Base-by-base conservation (phyloP, 2,113 vertebrate species). In the Sander vitreus region DNA sequence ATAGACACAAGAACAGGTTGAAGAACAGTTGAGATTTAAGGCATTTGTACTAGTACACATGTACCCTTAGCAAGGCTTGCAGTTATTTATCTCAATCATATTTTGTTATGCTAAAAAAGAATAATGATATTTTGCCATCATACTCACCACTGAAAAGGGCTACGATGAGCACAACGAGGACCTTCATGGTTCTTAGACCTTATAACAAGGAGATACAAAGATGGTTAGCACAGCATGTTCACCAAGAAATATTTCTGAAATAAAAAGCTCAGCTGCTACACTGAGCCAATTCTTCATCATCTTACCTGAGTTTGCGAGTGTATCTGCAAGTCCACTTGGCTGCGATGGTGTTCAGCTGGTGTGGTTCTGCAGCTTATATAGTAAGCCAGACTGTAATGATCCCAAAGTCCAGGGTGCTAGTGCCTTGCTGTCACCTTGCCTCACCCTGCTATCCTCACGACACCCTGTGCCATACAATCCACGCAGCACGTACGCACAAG, bases 321-420 rank as follows among this genome's bases (percentile, higher is more conserved):
- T 87, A 27, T 75, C 76, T 90, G 75, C 74, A 72, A 82, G 45
- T 89, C 77, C 65, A 76, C 86, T 81, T 64, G 81, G 72, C 62
- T 75, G 73, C 66, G 71, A 77, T 85, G 89, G 82, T 92, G 81
- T 12, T 79, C 4, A 76, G 3, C 53, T 59, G 68, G 10, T 25
- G 66, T 51, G 3, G 1, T n/a, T 62, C 59, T 51, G 50, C 65
- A 50, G 83, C 78, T 93, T 96, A 84, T 94, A 94, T 94, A 95
- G 83, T 27, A 16, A 64, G 65, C 14, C 75, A 27, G 33, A 75
- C 60, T 50, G 33, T 70, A 83, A 92, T 81, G 76, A 91, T 91
- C 85, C 74, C 94, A 95, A 93, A 93, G 91, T 93, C 91, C 92
- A 94, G 59, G 55, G 76, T 76, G 73, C 58, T 78, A 79, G 88